These are phyloP conservation scores for Sminthurides aquaticus DNA, from an alignment of 2,888 invertebrate genomes.

Conservation along the genomic window DNA sequence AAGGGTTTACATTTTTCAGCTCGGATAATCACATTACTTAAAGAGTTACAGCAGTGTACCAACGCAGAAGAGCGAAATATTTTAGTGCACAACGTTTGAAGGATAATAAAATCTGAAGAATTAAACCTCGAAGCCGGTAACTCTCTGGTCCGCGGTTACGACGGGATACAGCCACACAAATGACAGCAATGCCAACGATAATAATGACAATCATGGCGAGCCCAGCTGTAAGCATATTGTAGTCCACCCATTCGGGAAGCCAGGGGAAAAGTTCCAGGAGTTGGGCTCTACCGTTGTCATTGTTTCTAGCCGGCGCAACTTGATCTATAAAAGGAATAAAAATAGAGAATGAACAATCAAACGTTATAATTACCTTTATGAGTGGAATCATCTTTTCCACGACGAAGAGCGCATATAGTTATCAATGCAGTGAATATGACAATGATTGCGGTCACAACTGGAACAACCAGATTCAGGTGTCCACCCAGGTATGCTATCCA, in stretches of 20 bases:
- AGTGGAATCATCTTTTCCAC: slow-evolving; percentile 62
- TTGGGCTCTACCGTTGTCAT: slow-evolving; percentile 38
- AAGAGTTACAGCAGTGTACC: too few relatives aligned
- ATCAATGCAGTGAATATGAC: slow-evolving; percentile 88
- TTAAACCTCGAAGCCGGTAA: slow-evolving; percentile 65
- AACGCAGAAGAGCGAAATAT: too few relatives aligned
- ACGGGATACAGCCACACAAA: slow-evolving; percentile 78
- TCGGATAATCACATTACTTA: too few relatives aligned
- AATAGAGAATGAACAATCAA: too few relatives aligned
- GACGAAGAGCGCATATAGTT: slow-evolving; percentile 83
- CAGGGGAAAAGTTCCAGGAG: slow-evolving; percentile 55
- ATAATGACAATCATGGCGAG: slow-evolving; percentile 83
- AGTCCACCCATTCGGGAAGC: slow-evolving; percentile 79
- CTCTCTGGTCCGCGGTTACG: slow-evolving; percentile 60
- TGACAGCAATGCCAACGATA: slow-evolving; percentile 80
- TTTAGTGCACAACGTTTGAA: too few relatives aligned
- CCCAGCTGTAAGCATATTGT: slow-evolving; percentile 83
- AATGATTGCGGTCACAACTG: slow-evolving; percentile 81
- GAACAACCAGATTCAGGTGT: slow-evolving; percentile 83
- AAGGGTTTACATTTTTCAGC: too few relatives aligned
- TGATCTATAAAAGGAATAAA: slow-evolving; percentile 57
- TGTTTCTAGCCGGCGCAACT: slow-evolving; percentile 57
- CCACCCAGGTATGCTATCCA: slow-evolving; percentile 40
- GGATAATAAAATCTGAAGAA: neutral
- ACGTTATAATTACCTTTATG: slow-evolving; percentile 65